Evolutionary conservation across 2,797 vertebrate species (phyloP).

Genomic region (Falco biarmicus): DNA sequence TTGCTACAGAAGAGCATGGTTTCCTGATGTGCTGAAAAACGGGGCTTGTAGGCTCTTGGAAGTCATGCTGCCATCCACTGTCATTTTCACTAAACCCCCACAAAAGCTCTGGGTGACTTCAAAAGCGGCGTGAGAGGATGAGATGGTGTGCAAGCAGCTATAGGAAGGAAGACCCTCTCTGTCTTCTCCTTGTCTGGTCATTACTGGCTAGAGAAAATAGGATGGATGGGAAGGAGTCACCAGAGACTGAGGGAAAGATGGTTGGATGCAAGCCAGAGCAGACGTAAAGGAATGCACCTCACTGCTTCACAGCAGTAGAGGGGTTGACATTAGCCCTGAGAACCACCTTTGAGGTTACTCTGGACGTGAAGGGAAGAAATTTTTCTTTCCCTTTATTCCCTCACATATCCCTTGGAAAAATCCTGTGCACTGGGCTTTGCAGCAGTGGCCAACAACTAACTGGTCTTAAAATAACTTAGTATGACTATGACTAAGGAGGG

Average conservation of each 20-base stretch:
- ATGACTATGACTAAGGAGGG: neutral
- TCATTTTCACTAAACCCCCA: neutral
- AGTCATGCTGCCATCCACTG: neutral
- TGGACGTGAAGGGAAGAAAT: neutral
- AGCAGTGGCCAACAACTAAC: neutral
- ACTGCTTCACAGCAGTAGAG: neutral
- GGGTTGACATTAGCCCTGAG: neutral
- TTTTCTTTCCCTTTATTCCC: neutral
- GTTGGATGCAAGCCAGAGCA: neutral
- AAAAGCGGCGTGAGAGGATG: neutral
- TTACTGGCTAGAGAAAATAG: neutral
- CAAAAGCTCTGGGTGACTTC: neutral
- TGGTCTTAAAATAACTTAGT: conserved; percentile 22
- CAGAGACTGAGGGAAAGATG: neutral
- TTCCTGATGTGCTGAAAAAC: neutral
- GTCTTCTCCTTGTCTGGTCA: neutral
- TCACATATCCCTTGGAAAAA: neutral
- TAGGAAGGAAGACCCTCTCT: neutral
- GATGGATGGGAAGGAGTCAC: neutral
- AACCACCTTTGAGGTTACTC: neutral
- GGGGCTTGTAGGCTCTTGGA: neutral
- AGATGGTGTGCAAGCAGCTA: neutral
- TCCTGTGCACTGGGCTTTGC: neutral
- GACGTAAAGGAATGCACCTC: neutral
- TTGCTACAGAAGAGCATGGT: neutral